Base-by-base conservation (phyloP, 2,113 vertebrate genomes). In the Odontophorus gujanensis region DNA sequence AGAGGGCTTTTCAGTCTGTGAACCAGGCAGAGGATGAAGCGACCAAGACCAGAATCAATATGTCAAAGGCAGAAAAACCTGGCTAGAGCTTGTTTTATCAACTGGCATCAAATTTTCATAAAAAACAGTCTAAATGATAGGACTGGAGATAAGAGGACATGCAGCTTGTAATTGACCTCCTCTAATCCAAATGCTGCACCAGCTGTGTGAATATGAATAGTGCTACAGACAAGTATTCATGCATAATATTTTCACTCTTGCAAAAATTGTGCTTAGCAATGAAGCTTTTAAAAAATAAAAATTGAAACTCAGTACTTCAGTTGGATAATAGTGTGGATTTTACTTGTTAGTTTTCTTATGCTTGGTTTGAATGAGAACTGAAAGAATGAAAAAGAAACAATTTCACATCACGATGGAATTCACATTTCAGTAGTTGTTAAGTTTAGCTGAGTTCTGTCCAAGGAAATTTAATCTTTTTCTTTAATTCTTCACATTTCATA, bases 41-140 rank as follows among this genome's bases (percentile, higher is more conserved):
- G 3, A 90, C 66, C 61, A 84, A 59, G 72, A 81, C 75, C 68
- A 32, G 2, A 21, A 63, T 71, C 42, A 43, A 5, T 78, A 17
- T 48, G 88, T 75, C n/a, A 77, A 90, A 88, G 20, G 82, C 28
- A 24, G 42, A 7, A 95, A 91, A 94, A 85, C 57, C 50, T 77
- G 82, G 24, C 40, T 77, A 42, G 24, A 92, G 50, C 4, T 47
- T 69, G 21, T 85, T 90, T 91, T 85, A 71, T 80, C 58, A 93
- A 71, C 32, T 51, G 36, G 21, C 24, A 87, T 42, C 50, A 74
- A 18, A 85, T 80, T 89, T 92, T 85, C 73, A 93, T n/a, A n/a
- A n/a, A 87, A 85, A 87, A 15, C n/a, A 77, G 11, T 5, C 38
- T 92, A 85, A 92, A 40, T 43, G 16, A 43, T 53, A 77, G 32